These are phyloP conservation scores for Phoxinus phoxinus DNA, from an alignment of 2,113 vertebrate species.

Conservation along the genomic window DNA sequence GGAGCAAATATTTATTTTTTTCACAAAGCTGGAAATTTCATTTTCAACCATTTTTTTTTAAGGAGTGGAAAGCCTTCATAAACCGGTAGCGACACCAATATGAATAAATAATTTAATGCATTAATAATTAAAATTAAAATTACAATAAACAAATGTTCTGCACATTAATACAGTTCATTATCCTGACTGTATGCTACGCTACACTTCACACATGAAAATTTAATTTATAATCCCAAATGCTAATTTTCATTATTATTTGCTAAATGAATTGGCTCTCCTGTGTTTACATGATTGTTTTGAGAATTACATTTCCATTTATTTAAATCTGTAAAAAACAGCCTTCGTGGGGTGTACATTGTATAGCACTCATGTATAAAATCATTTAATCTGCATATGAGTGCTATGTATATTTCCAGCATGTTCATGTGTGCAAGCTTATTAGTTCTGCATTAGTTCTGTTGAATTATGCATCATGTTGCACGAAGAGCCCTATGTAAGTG, in stretches of 20 bases:
- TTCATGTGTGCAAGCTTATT: not conserved
- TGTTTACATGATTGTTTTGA: not conserved
- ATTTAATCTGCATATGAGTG: not conserved
- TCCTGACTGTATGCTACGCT: not conserved
- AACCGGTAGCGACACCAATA: not conserved
- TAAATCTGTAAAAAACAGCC: not conserved
- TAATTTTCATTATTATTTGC: not conserved
- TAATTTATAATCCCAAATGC: not conserved
- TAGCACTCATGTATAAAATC: not conserved
- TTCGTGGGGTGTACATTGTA: not conserved
- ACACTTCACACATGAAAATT: not conserved
- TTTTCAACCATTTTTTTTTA: not conserved
- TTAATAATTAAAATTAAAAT: not conserved
- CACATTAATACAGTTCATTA: not conserved
- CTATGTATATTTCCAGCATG: not conserved
- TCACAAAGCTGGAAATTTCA: not conserved
- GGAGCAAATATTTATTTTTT: not conserved
- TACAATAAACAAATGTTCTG: not conserved
- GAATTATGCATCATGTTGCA: constrained; percentile 20
- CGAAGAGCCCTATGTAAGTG: not conserved
- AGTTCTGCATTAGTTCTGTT: not conserved
- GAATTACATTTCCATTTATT: not conserved
- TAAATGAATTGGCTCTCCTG: not conserved
- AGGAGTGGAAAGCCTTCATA: not conserved
- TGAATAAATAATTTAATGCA: not conserved